Conservation (phyloP, 1,140 invertebrate species). For the Cyphomyrmex costatus region DNA sequence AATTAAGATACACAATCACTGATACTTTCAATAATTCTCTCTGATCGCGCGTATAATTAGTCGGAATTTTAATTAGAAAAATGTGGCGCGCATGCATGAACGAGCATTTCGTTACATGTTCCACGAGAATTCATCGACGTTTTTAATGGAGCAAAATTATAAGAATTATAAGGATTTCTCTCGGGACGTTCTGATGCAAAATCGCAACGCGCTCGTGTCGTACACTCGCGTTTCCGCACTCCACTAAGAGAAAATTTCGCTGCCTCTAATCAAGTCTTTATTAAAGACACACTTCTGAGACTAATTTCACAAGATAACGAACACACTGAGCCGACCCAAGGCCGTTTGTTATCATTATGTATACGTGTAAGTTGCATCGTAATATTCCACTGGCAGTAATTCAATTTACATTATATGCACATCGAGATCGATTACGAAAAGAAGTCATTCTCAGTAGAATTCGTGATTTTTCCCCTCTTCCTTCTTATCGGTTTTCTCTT, state of each 20-base stretch:
- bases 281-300: slow-evolving; percentile 12
- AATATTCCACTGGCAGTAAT: slow-evolving; percentile 35
- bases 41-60: slow-evolving; percentile 13
- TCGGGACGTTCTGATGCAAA: not conserved
- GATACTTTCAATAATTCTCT: slow-evolving; percentile 7
- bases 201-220: not conserved
- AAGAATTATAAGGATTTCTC: not conserved
- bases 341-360: not conserved
- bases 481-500: slow-evolving; percentile 6
- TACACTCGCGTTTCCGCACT: not conserved
- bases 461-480: not conserved
- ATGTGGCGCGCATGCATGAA: not conserved
- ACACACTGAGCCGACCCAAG: slow-evolving; percentile 8
- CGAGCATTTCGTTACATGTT: not conserved
- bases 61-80: not conserved
- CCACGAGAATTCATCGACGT: not conserved
- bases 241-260: not conserved
- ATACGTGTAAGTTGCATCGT: not conserved
- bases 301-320: slow-evolving; percentile 42
- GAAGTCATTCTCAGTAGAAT: not conserved
- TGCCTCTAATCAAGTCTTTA: slow-evolving; percentile 32
- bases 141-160: not conserved
- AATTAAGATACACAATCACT: slow-evolving; percentile 20
- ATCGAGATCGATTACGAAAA: slow-evolving; percentile 27
- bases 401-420: slow-evolving; percentile 20